These are phyloP conservation scores for Drosophila neonasuta DNA, from an alignment of 2,888 invertebrate genomes.

Conservation along the genomic window DNA sequence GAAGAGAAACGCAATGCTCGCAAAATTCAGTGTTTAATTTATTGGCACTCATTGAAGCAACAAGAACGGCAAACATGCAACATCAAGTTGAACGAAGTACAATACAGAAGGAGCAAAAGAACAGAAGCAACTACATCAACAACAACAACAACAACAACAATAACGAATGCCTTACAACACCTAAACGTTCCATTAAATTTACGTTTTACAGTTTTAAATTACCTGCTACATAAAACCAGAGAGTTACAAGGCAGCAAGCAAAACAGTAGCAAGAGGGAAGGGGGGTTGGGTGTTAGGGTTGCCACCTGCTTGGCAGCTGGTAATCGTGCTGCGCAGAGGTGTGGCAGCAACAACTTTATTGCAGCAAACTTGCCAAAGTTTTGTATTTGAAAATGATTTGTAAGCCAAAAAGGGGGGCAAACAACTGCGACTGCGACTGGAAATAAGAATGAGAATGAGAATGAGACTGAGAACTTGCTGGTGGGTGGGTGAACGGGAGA, in stretches of 20 bases:
- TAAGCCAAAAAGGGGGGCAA: constrained; percentile 20
- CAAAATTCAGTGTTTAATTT: constrained; percentile 31
- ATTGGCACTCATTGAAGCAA: constrained; percentile 27
- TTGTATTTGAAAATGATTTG: constrained; percentile 74
- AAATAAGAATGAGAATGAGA: neutral
- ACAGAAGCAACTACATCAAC: constrained; percentile 15
- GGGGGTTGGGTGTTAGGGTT: neutral
- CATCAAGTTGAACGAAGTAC: constrained; percentile 14
- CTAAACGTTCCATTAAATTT: constrained; percentile 74
- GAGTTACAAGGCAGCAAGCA: constrained; percentile 50
- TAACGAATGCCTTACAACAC: constrained; percentile 55
- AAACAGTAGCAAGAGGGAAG: neutral
- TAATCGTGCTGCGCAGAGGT: constrained; percentile 12
- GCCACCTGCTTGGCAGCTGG: neutral
- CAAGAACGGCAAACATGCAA: constrained; percentile 2
- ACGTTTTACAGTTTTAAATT: constrained; percentile 73
- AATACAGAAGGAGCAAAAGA: constrained; percentile 14
- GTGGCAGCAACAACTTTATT: constrained; percentile 70
- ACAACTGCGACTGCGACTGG: neutral
- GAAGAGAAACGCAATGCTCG: neutral
- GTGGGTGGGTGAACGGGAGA: neutral
- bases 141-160: constrained; percentile 15
- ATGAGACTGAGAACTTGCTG: neutral
- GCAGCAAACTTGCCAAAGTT: constrained; percentile 68
- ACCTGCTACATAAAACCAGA: constrained; percentile 68